These are phyloP conservation scores for Callocephalon fimbriatum DNA, from an alignment of 2,113 vertebrate species.

Conservation along the genomic window DNA sequence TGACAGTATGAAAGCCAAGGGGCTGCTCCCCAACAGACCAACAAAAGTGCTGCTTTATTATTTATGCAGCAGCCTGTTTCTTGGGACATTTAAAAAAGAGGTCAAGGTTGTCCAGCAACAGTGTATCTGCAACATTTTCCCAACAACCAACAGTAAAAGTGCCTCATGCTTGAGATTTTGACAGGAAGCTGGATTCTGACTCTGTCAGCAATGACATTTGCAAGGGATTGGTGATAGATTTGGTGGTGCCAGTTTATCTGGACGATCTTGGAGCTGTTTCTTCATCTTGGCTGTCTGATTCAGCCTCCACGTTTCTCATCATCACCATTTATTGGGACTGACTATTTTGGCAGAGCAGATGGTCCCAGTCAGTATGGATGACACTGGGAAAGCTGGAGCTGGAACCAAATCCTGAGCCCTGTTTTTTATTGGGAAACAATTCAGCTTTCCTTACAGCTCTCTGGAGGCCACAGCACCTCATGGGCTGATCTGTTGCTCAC, in stretches of 20 bases:
- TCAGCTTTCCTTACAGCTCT: not conserved
- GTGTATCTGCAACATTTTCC: not conserved
- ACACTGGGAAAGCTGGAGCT: not conserved
- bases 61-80: not conserved
- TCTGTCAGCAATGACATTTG: not conserved
- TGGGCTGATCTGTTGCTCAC: not conserved
- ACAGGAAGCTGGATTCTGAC: not conserved
- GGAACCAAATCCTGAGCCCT: not conserved
- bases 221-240: not conserved
- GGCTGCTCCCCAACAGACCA: not conserved
- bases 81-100: not conserved
- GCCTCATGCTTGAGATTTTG: not conserved
- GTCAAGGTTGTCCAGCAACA: not conserved
- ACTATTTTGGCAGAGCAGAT: not conserved
- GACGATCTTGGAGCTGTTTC: not conserved
- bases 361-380: not conserved
- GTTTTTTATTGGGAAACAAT: not conserved
- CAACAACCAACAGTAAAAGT: not conserved
- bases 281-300: conserved; percentile 11
- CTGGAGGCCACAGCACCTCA: not conserved
- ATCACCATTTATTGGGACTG: not conserved
- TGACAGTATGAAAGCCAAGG: not conserved
- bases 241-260: not conserved
- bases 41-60: not conserved
- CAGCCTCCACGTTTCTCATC: not conserved